Percentiles rank a stretch among this genome's conserved stretches.
These are phyloP conservation scores for Notospermus geniculatus DNA, from an alignment of 1,140 invertebrate species.

Conservation along the genomic window DNA sequence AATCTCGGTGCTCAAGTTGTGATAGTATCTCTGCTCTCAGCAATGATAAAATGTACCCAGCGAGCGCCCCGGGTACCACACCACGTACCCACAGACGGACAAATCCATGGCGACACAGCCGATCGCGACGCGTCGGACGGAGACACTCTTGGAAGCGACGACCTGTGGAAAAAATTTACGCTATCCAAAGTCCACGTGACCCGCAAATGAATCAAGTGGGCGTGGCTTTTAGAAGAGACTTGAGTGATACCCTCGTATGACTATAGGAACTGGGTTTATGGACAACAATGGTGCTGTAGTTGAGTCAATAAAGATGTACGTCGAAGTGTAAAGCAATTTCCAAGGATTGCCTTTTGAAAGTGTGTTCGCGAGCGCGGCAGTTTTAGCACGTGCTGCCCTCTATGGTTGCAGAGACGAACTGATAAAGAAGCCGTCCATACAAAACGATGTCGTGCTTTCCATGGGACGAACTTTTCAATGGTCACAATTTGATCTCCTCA, in stretches of 20 bases:
- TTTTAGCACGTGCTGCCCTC: too few relatives aligned
- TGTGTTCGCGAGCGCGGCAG: too few relatives aligned
- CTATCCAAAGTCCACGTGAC: slow-evolving; percentile 10
- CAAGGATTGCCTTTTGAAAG: too few relatives aligned
- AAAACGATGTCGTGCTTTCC: too few relatives aligned
- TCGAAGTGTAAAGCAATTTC: too few relatives aligned
- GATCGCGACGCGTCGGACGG: background rate
- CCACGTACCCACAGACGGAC: background rate
- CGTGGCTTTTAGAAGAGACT: slow-evolving; percentile 1
- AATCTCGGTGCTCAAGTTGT: background rate
- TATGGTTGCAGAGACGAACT: too few relatives aligned
- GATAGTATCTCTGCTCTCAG: slow-evolving; percentile 23
- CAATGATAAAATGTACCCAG: slow-evolving; percentile 31
- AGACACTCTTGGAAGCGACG: slow-evolving; percentile 2
- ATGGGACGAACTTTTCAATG: too few relatives aligned
- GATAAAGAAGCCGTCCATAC: too few relatives aligned
- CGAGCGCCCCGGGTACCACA: background rate
- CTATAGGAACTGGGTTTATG: too few relatives aligned
- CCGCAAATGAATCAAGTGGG: background rate
- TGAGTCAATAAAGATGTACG: too few relatives aligned
- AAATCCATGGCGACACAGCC: background rate
- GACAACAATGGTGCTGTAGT: too few relatives aligned
- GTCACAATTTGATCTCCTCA: too few relatives aligned
- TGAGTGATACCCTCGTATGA: background rate
- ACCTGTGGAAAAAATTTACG: slow-evolving; percentile 11